Base-by-base conservation (phyloP, 2,888 invertebrate genomes). In the Chelonus formosanus region DNA sequence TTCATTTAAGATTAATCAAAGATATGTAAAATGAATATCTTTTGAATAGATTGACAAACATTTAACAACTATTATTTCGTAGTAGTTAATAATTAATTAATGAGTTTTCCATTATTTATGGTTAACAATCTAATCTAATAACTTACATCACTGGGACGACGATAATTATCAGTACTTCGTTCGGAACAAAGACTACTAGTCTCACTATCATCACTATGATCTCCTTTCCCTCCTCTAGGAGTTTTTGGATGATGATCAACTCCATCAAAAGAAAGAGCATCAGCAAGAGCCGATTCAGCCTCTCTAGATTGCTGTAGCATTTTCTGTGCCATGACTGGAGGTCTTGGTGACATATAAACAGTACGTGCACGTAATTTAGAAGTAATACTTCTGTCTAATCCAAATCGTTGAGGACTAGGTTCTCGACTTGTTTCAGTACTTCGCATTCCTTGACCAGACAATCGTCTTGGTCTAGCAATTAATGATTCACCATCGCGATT, bases 181-280 rank as follows among this genome's bases (percentile, higher is more conserved):
- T 97, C 97, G 0, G 97, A 97, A 82, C 97, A 97, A 7, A 98
- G 92, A 79, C 96, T 97, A 56, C 97, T 97, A 0, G 96, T 97
- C 84, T 98, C 97, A 5, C 96, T 95, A 78, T 96, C 95, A 75
- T 92, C 92, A 8, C 91, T 92, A 78, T 91, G 92, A 77, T 95
- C 94, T 36, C 83, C 83, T 70, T 84, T 84, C 20, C 40, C 34
- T 35, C 76, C 78, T 62, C 81, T 76, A 3, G 80, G 78, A 8
- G 80, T 77, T 1, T 73, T 71, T 0, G 73, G 73, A 53, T 79
- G 83, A 69, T 76, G 81, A 40, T 84, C 82, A 56, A 80, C 80
- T 65, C 77, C 80, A 54, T 84, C 84, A 36, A 79, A 83, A 0
- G 80, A 82, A 76, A 92, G 84, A 68, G 90, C 94, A 84, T 92